Conservation (phyloP, 2,888 invertebrate species). For the Andricus quercusramuli region DNA sequence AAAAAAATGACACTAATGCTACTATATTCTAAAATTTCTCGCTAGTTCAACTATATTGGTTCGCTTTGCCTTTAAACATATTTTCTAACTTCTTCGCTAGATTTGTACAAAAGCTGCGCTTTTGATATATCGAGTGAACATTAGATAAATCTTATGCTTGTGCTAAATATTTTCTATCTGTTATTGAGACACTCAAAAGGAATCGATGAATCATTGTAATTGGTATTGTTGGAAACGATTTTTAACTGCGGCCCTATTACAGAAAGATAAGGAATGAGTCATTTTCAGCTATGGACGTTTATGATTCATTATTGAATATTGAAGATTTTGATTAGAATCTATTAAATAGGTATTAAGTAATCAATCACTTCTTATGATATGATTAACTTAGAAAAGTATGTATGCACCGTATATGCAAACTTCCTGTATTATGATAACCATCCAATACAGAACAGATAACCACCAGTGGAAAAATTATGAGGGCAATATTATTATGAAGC, state of each 20-base stretch:
- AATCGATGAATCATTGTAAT: conserved; percentile 24
- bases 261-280: conserved; percentile 31
- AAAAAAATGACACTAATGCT: no score
- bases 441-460: neutral
- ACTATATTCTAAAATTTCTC: no score
- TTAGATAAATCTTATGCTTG: neutral
- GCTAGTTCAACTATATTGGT: no score
- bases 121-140: neutral
- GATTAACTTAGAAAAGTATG: neutral
- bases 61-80: no score
- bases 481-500: neutral
- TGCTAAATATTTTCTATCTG: neutral
- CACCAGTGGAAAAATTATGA: neutral
- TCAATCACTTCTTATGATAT: conserved; percentile 24
- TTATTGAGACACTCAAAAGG: neutral
- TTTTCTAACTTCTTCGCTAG: no score
- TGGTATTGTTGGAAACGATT: conserved; percentile 11
- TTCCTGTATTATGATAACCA: conserved; percentile 7
- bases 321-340: conserved; percentile 25
- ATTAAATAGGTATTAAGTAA: conserved; percentile 31
- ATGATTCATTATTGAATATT: conserved; percentile 29
- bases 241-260: neutral
- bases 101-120: no score
- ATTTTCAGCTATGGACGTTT: conserved; percentile 19
- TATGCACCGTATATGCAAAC: neutral